These are phyloP conservation scores for Nowickia ferox DNA, from an alignment of 2,888 invertebrate species.

Conservation along the genomic window DNA sequence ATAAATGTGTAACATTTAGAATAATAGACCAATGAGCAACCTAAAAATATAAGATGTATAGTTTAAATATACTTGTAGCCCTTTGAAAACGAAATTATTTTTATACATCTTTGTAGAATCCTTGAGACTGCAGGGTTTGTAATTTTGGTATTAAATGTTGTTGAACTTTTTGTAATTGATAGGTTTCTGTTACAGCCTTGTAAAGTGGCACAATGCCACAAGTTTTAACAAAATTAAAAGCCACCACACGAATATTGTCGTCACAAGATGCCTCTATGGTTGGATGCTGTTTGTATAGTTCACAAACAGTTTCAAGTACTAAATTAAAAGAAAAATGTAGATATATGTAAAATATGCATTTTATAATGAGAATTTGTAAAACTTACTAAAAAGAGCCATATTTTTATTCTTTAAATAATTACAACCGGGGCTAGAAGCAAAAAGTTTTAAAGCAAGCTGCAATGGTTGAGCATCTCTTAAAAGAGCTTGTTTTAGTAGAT, in stretches of 20 bases:
- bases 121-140: slow-evolving; percentile 84
- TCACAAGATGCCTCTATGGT: slow-evolving; percentile 83
- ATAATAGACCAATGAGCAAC: slow-evolving; percentile 89
- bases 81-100: neutral
- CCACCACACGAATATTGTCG: slow-evolving; percentile 87
- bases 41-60: slow-evolving; percentile 77
- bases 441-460: slow-evolving; percentile 80
- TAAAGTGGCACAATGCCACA: slow-evolving; percentile 87
- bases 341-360: neutral
- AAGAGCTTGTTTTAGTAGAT: slow-evolving; percentile 76
- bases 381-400: slow-evolving; percentile 78
- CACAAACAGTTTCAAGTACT: slow-evolving; percentile 86
- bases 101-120: slow-evolving; percentile 87
- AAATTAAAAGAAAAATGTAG: neutral
- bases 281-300: slow-evolving; percentile 83
- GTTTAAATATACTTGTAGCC: neutral
- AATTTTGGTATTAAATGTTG: slow-evolving; percentile 86
- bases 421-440: slow-evolving; percentile 82
- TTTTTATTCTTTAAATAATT: slow-evolving; percentile 82
- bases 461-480: slow-evolving; percentile 78
- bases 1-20: slow-evolving; percentile 87
- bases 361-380: neutral
- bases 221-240: slow-evolving; percentile 88
- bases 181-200: slow-evolving; percentile 86
- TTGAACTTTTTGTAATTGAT: slow-evolving; percentile 86